Conservation (phyloP, 2,113 vertebrate species). For the Cercopithecus mona region DNA sequence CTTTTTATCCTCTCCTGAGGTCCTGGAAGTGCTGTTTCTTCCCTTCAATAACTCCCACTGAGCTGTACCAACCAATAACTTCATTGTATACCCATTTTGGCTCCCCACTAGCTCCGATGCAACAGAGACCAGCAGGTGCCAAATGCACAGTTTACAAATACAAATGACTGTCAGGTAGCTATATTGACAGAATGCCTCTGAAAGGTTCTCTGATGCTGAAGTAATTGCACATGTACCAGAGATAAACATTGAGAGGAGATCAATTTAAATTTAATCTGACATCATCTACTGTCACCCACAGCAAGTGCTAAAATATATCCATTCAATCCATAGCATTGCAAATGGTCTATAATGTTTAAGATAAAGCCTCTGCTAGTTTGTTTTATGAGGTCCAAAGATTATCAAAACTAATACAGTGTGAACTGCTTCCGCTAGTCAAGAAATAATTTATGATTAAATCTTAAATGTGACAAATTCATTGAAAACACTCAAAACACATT, state of each 20-base stretch:
- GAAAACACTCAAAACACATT: background rate
- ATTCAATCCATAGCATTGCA: slow-evolving; percentile 75
- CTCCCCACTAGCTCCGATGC: slow-evolving; percentile 80
- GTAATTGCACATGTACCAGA: slow-evolving; percentile 77
- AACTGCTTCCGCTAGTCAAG: background rate
- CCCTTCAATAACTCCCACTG: slow-evolving; percentile 85
- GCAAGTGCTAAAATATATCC: slow-evolving; percentile 75
- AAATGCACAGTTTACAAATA: slow-evolving; percentile 86
- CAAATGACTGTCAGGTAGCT: slow-evolving; percentile 83
- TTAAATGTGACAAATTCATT: slow-evolving; percentile 22
- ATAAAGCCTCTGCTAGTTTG: slow-evolving; percentile 38
- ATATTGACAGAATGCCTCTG: slow-evolving; percentile 84
- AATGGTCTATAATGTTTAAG: slow-evolving; percentile 63
- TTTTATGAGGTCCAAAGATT: slow-evolving; percentile 61
- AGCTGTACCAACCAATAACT: slow-evolving; percentile 79
- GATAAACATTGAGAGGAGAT: slow-evolving; percentile 81
- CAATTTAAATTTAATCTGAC: slow-evolving; percentile 85
- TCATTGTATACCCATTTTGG: slow-evolving; percentile 78
- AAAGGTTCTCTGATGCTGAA: slow-evolving; percentile 82
- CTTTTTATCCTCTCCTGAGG: slow-evolving; percentile 75
- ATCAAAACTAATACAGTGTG: background rate
- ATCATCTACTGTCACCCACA: slow-evolving; percentile 81
- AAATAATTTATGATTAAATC: slow-evolving; percentile 40
- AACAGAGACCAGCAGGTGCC: slow-evolving; percentile 84
- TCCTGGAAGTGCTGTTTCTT: slow-evolving; percentile 80